Conservation (phyloP, 2,113 vertebrate species). For the Gnathonemus longibarbis region DNA sequence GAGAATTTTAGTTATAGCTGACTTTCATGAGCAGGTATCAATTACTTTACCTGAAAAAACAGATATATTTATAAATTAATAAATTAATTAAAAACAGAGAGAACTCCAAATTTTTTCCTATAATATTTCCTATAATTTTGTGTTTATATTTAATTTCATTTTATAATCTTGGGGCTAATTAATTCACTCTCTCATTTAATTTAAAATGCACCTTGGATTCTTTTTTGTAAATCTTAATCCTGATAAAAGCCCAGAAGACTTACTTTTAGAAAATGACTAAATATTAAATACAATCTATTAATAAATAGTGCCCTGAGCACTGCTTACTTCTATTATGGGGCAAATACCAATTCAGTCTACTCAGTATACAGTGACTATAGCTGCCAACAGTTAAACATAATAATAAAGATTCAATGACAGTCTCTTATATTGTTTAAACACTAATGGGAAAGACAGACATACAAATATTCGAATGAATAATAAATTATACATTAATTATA, state of each 20-base stretch:
- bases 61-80: no score
- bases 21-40: no score
- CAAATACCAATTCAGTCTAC: not conserved
- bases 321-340: not conserved
- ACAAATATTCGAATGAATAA: not conserved
- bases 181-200: not conserved
- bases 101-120: no score
- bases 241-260: not conserved
- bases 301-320: not conserved
- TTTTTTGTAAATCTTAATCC: not conserved
- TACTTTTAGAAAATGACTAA: not conserved
- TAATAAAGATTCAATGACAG: not conserved
- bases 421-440: not conserved
- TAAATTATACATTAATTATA: not conserved
- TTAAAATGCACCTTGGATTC: not conserved
- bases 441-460: not conserved
- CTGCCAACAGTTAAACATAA: not conserved
- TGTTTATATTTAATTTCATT: no score
- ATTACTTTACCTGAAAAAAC: no score
- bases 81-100: no score
- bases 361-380: not conserved
- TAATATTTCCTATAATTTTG: no score
- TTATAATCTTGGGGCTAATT: not conserved
- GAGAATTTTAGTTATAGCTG: no score
- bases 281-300: not conserved